Conservation (phyloP, 2,797 vertebrate genomes). For the Pangasius mekongensis region DNA sequence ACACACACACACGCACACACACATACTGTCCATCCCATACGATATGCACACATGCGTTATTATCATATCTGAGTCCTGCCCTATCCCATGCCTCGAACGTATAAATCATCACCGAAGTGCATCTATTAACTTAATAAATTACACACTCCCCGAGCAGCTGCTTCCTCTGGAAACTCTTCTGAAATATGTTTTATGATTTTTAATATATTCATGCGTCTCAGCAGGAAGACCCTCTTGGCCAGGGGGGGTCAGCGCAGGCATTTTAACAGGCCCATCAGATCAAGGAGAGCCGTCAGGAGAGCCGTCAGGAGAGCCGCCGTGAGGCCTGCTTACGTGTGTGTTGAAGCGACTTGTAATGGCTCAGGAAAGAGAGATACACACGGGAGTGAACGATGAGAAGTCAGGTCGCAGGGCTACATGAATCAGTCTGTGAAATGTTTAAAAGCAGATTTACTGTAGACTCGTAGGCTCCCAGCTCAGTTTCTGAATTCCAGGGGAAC, state of each 20-base stretch:
- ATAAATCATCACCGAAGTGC: slow-evolving; percentile 11
- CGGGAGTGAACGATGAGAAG: neutral
- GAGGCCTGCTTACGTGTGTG: neutral
- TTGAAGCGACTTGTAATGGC: slow-evolving; percentile 15
- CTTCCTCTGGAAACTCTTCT: slow-evolving; percentile 5
- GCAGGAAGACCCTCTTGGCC: slow-evolving; percentile 27
- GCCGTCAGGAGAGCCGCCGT: neutral
- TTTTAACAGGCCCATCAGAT: slow-evolving; percentile 24
- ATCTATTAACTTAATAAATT: slow-evolving; percentile 16
- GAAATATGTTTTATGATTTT: slow-evolving; percentile 22
- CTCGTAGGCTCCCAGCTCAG: neutral
- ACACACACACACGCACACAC: slow-evolving; percentile 14
- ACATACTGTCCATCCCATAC: slow-evolving; percentile 12
- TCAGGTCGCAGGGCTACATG: neutral
- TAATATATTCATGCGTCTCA: slow-evolving; percentile 38
- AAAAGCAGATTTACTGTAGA: neutral
- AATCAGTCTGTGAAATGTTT: neutral
- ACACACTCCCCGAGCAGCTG: slow-evolving; percentile 20
- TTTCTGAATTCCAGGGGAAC: neutral
- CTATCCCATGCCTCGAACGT: neutral
- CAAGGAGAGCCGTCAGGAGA: slow-evolving; percentile 8
- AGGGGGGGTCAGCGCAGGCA: slow-evolving; percentile 39
- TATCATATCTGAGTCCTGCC: neutral
- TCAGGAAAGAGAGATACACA: slow-evolving; percentile 1
- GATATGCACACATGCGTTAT: neutral